Evolutionary conservation across 2,113 vertebrate genomes (phyloP).

Genomic region (Sterrhoptilus dennistouni): DNA sequence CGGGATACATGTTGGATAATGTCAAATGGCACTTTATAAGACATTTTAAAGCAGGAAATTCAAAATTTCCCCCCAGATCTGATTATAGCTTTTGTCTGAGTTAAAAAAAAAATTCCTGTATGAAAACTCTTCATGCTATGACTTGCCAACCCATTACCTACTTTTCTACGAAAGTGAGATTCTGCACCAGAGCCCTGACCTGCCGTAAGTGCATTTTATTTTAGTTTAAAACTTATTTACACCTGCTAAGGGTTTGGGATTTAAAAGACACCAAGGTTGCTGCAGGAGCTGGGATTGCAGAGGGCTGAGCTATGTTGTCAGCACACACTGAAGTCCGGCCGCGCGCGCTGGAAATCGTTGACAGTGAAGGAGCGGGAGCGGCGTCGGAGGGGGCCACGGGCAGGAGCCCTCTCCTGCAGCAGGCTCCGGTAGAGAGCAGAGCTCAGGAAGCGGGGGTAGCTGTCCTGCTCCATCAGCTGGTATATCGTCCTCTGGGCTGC

Average conservation of each 20-base stretch:
- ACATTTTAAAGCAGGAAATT: neutral
- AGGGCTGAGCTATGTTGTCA: conserved; percentile 27
- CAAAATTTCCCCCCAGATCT: neutral
- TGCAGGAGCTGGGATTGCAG: neutral
- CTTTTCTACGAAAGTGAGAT: neutral
- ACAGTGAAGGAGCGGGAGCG: conserved; percentile 90
- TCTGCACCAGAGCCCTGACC: neutral
- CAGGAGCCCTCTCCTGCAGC: conserved; percentile 64
- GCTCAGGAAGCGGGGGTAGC: conserved; percentile 87
- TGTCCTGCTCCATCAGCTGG: conserved; percentile 94
- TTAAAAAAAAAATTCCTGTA: neutral
- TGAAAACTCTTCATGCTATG: neutral
- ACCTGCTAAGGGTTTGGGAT: neutral
- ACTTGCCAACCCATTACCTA: neutral
- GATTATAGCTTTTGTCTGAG: neutral
- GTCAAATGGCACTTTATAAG: neutral
- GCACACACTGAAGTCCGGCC: conserved; percentile 72
- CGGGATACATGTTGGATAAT: neutral
- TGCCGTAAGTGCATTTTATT: neutral
- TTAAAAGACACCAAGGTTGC: accelerated
- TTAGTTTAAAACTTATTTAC: neutral
- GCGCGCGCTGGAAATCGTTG: conserved; percentile 79
- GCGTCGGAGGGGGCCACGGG: conserved; percentile 77
- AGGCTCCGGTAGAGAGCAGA: conserved; percentile 85
- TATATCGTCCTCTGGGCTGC: conserved; percentile 85